Evolutionary conservation across 2,113 vertebrate species (phyloP), one percentile per base, ranked within the genome.

Genomic region (Cryptomyrus ogoouensis): DNA sequence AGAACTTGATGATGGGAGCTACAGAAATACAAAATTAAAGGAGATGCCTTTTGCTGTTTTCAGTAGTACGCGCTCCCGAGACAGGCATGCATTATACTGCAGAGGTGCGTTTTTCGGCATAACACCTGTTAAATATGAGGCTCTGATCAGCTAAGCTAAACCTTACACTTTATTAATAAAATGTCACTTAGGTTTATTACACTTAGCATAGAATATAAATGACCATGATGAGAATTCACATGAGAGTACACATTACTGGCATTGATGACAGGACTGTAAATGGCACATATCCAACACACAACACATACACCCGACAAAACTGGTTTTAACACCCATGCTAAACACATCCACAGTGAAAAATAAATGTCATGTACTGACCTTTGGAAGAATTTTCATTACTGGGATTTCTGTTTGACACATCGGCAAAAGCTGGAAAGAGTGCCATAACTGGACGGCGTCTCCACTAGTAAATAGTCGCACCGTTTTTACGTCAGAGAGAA

Each of bases 371-470:
- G 47, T 70, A 2, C 88, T 91, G 90, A 92, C 92, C 91, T 93
- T 90, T 91, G 19, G 88, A 15, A 58, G 91, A 70, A 27, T 47
- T 89, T 8, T 92, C 89, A 84, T 90, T 90, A 58, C 21, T 89
- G 24, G 31, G 19, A 87, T 91, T 91, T 47, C 19, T 77, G 53
- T 70, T 27, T 83, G 91, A 89, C 80, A 58, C 66, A 70, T 44
- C 91, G 8, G 49, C 49, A 56, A 91, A 94, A 12, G 92, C 92
- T 88, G 92, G 92, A 91, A 94, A 94, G 1, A 94, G 88, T 39
- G 93, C 87, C 93, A 94, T 94, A 77, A 35, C 39, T 77, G 74
- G 49, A 19, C 10, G 35, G 56, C 8, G 27, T 52, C 3, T 2
- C 27, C 19, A 15, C 10, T 62, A 88, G 90, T 91, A 92, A 90